Conservation (phyloP, 1,140 invertebrate genomes). For the Drosophila subobscura region DNA sequence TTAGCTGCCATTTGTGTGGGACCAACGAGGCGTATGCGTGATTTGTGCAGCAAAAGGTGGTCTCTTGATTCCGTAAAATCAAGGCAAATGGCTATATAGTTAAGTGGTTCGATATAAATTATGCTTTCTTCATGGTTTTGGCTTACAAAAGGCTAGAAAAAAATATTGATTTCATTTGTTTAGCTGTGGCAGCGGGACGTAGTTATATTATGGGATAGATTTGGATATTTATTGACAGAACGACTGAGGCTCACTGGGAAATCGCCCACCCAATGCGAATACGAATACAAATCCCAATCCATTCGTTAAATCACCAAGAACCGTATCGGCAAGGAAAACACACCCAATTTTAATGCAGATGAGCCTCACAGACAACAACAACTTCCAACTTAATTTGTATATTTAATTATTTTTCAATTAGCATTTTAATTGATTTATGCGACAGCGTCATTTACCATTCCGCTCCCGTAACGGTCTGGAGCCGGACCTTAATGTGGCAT, state of each 20-base stretch:
- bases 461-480: constrained; percentile 5
- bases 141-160: constrained; percentile 15
- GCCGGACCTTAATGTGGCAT: constrained; percentile 32
- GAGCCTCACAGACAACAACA: constrained; percentile 14
- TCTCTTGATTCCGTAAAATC: no score
- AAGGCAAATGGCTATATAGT: constrained; percentile 16
- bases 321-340: no score
- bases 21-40: constrained; percentile 24
- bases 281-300: constrained; percentile 4
- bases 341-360: constrained; percentile 36
- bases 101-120: constrained; percentile 12
- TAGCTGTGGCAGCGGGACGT: constrained; percentile 34
- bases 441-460: constrained; percentile 63
- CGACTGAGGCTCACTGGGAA: constrained; percentile 13
- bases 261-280: background rate
- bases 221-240: constrained; percentile 29
- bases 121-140: constrained; percentile 21
- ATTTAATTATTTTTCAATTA: constrained; percentile 73
- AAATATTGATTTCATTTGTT: constrained; percentile 26
- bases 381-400: constrained; percentile 65
- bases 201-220: constrained; percentile 18
- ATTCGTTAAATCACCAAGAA: constrained; percentile 40
- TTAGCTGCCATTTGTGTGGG: constrained; percentile 22
- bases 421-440: constrained; percentile 72
- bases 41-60: background rate